phyloP scores from a whole-genome alignment of 1,140 invertebrate genomes.

The Anoplolepis gracilipes region DNA sequence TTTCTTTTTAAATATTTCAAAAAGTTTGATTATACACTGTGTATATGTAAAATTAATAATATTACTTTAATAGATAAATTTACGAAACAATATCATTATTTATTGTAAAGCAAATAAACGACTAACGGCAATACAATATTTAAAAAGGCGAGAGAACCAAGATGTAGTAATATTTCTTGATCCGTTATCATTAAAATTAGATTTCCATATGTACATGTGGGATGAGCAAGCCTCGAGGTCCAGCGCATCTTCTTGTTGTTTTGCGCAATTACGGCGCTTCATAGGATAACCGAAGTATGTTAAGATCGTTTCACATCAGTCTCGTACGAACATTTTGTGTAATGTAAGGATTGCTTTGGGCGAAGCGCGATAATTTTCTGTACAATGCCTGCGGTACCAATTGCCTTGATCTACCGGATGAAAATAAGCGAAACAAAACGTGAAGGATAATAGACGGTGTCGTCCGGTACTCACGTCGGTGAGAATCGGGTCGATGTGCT shows the following conservation, averaged over 20 bases:
- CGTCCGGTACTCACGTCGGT: conserved; percentile 54
- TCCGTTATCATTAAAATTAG: conserved; percentile 58
- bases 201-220: conserved; percentile 43
- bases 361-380: conserved; percentile 55
- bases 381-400: conserved; percentile 60
- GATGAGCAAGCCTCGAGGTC: conserved; percentile 36
- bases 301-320: conserved; percentile 60
- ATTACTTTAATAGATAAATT: background rate
- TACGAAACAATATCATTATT: background rate
- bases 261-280: conserved; percentile 46
- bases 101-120: background rate
- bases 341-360: conserved; percentile 61
- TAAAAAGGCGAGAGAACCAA: background rate
- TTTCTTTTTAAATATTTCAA: background rate
- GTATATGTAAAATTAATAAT: background rate
- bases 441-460: conserved; percentile 49
- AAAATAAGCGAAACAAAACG: conserved; percentile 61
- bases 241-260: conserved; percentile 43
- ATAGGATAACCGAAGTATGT: conserved; percentile 46
- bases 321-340: conserved; percentile 55
- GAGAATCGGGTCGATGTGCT: conserved; percentile 57
- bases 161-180: conserved; percentile 26
- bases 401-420: conserved; percentile 60
- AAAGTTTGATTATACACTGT: background rate
- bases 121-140: conserved; percentile 11